Evolutionary conservation across 2,113 vertebrate species (phyloP).

Genomic region (Crotalus tigris): DNA sequence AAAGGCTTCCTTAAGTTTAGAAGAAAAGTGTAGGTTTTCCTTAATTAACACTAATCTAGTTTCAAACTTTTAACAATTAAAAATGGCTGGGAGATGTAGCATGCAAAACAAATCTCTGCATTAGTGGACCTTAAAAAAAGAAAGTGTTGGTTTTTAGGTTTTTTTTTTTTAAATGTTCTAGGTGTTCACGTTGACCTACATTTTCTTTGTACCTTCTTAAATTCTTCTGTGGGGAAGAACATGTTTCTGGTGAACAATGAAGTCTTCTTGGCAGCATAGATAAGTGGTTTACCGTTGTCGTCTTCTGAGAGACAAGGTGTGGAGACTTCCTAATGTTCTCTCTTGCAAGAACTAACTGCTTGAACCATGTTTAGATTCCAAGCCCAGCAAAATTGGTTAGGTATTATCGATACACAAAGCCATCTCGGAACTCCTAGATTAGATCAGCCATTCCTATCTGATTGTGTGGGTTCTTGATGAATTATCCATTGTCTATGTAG

Average conservation of each 20-base stretch:
- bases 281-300: background rate
- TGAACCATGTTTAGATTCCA: background rate
- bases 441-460: background rate
- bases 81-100: background rate
- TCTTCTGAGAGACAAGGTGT: background rate
- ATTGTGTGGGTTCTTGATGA: background rate
- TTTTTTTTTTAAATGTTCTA: background rate
- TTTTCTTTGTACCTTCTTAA: background rate
- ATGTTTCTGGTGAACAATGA: background rate
- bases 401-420: background rate
- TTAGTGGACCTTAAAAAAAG: background rate
- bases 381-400: background rate
- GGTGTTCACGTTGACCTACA: background rate
- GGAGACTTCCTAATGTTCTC: background rate
- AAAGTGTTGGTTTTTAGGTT: background rate
- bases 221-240: background rate
- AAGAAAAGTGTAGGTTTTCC: background rate
- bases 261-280: background rate
- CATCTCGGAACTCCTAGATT: background rate
- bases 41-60: background rate
- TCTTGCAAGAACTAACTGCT: background rate
- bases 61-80: background rate
- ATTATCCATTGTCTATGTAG: background rate
- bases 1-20: background rate
- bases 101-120: background rate